phyloP scores from a whole-genome alignment of 2,797 vertebrate genomes.

The Fringilla coelebs region DNA sequence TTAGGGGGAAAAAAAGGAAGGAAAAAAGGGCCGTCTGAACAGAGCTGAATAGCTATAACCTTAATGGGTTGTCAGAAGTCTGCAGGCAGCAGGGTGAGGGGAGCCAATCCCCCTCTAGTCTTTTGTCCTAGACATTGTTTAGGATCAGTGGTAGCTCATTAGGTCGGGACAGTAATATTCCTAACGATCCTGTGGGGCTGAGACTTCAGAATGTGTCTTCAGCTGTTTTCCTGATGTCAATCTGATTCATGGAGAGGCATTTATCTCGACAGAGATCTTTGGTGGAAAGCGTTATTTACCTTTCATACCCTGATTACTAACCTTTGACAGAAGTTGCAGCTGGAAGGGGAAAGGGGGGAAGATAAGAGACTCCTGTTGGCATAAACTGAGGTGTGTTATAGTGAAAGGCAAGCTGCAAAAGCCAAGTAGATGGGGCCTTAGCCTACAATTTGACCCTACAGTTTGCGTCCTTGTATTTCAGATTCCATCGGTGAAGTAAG shows the following conservation, averaged over 20 bases:
- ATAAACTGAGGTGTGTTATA: background rate
- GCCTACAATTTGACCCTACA: background rate
- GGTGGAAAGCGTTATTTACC: background rate
- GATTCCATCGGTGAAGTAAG: background rate
- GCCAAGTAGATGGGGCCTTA: background rate
- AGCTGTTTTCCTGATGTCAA: constrained; percentile 21
- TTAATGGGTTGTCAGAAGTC: constrained; percentile 68
- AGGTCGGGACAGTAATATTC: constrained; percentile 66
- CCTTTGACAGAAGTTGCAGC: background rate
- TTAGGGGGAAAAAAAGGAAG: background rate
- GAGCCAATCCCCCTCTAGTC: constrained; percentile 56
- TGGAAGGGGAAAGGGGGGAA: background rate
- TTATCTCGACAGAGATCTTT: background rate
- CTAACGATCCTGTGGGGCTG: constrained; percentile 33
- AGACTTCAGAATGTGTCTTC: constrained; percentile 42
- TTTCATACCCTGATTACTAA: constrained; percentile 7
- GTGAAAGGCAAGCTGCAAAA: background rate
- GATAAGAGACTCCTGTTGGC: background rate
- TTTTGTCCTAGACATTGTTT: constrained; percentile 63
- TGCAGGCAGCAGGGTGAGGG: constrained; percentile 55
- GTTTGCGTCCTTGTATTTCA: background rate
- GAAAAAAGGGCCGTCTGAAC: constrained; percentile 48
- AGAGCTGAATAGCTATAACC: constrained; percentile 61
- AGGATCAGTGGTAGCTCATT: constrained; percentile 68
- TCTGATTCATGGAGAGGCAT: background rate